Evolutionary conservation across 2,113 vertebrate genomes (phyloP), one percentile per base, ranked within the genome.

Genomic region (Zosterops borbonicus): DNA sequence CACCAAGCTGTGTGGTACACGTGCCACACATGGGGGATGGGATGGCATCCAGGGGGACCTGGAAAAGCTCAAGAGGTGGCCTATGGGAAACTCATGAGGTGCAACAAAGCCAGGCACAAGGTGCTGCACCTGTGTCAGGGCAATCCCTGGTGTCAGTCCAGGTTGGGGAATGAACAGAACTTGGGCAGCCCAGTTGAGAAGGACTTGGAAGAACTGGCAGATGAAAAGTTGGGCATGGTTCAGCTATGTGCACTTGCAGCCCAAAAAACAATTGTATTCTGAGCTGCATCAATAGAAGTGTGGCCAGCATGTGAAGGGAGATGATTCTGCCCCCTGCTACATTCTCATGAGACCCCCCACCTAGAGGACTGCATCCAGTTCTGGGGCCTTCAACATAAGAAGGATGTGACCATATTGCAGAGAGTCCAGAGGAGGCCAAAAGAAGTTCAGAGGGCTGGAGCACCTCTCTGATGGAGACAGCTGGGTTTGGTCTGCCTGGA

Each of bases 221-320:
- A 44, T n/a, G 27, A 68, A 60, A 83, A 56, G 4, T 2, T 44
- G 35, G 28, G 22, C 3, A 5, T 39, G 35, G 64, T 25, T 28
- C 3, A 8, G 39, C n/a, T 58, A 22, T 35, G 44, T 65, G 28
- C 1, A 3, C 14, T 58, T 13, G 9, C 44, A 64, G 58, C 44
- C 50, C 56, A 17, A 55, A 77, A 27, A 9, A 1, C 14, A 35
- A 31, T 5, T 0, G 0, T 22, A 27, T 28, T 17, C 15, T 33
- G 33, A 28, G 24, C 33, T 82, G 37, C 37, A 52, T 58, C 50
- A n/a, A 64, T 20, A 39, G 16, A 20, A 82, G 11, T 2, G 2
- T 49, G 35, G 28, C 29, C 50, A 58, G 21, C 14, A 53, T 33
- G 44, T 10, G 3, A 9, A 59, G 13, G 25, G n/a, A 77, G 17